phyloP scores from a whole-genome alignment of 1,140 invertebrate species.

The Apis cerana region DNA sequence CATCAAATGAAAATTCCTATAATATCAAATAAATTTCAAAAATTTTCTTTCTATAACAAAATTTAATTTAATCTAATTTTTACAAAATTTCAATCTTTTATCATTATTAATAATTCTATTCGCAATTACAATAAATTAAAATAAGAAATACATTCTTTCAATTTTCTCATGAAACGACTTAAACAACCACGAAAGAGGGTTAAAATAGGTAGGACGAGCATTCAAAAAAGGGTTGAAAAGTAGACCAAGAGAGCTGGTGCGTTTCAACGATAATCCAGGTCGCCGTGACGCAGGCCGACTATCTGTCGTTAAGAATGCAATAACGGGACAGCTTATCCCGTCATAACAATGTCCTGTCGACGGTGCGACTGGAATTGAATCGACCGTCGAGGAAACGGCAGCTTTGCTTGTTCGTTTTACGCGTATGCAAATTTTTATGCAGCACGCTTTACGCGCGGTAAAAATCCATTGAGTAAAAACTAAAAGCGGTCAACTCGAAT shows the following conservation, averaged over 20 bases:
- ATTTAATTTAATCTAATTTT: no score
- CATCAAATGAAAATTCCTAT: no score
- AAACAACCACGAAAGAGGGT: not conserved
- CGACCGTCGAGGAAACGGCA: not conserved
- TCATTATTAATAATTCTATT: no score
- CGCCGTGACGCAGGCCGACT: constrained; percentile 24
- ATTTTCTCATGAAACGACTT: not conserved
- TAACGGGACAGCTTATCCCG: constrained; percentile 39
- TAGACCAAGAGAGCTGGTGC: not conserved
- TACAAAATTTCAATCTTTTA: no score
- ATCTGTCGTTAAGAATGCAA: constrained; percentile 55
- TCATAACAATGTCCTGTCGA: constrained; percentile 36
- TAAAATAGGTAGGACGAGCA: not conserved
- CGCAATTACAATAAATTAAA: no score
- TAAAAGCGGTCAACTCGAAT: not conserved
- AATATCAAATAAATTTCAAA: no score
- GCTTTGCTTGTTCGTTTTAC: constrained; percentile 55
- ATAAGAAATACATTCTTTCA: no score
- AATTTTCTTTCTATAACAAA: no score
- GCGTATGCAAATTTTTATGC: constrained; percentile 69
- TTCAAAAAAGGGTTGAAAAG: constrained; percentile 10
- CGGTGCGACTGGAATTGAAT: constrained; percentile 36
- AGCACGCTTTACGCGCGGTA: constrained; percentile 26
- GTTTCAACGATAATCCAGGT: constrained; percentile 24
- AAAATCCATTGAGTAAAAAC: constrained; percentile 1